Percentiles rank a stretch among this genome's conserved stretches.
Evolutionary conservation across 2,113 vertebrate genomes (phyloP).

Genomic region (Callopanchax toddi): DNA sequence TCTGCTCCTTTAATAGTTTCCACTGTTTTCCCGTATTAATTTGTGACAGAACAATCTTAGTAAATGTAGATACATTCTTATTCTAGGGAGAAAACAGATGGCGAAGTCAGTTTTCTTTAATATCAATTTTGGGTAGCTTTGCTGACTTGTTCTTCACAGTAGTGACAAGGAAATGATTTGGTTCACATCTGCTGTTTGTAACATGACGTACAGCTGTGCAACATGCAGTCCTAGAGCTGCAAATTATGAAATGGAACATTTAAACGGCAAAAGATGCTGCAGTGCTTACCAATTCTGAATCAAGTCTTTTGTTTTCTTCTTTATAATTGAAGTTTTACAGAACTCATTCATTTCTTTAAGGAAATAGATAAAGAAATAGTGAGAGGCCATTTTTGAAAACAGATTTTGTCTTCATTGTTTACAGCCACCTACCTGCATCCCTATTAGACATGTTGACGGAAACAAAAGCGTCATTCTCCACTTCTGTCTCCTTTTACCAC

Average conservation of each 20-base stretch:
- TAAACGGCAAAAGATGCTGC: not conserved
- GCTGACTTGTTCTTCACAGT: slow-evolving; percentile 12
- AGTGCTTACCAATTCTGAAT: not conserved
- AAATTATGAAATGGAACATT: not conserved
- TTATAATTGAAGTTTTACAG: no score
- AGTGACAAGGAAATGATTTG: not conserved
- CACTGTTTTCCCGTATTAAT: slow-evolving; percentile 9
- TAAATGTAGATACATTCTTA: slow-evolving; percentile 6
- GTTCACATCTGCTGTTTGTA: not conserved
- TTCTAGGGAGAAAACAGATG: slow-evolving; percentile 22
- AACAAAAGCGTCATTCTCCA: slow-evolving; percentile 16
- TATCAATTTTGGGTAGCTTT: slow-evolving; percentile 11
- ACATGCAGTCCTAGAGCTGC: not conserved
- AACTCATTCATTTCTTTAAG: no score
- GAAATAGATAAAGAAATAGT: no score
- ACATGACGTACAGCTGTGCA: not conserved
- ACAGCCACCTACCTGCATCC: not conserved
- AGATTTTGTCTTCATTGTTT: not conserved
- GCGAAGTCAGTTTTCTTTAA: slow-evolving; percentile 10
- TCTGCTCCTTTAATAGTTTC: slow-evolving; percentile 13
- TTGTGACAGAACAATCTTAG: slow-evolving; percentile 19
- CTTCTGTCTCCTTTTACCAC: slow-evolving; percentile 20
- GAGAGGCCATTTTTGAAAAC: no score
- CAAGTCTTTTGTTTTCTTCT: no score
- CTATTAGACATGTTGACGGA: not conserved